Evolutionary conservation across 2,113 vertebrate genomes (phyloP).

Genomic region (Tenrec ecaudatus): DNA sequence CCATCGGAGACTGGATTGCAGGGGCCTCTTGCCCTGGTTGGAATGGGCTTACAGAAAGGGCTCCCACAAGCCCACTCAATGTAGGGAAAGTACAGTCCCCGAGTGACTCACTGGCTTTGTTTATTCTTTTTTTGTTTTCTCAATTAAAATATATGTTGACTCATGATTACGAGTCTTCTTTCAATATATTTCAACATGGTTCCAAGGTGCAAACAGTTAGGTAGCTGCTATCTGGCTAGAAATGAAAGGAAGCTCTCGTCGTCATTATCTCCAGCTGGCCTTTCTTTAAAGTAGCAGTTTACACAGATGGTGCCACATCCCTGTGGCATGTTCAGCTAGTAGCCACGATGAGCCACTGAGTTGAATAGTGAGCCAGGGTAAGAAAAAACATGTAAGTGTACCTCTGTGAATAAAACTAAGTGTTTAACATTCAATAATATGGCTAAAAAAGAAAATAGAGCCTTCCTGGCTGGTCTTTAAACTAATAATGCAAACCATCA

Average conservation of each 20-base stretch:
- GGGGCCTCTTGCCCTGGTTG: background rate
- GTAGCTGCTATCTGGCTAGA: slow-evolving; percentile 57
- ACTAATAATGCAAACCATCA: slow-evolving; percentile 75
- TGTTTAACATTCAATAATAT: slow-evolving; percentile 70
- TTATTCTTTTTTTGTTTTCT: slow-evolving; percentile 53
- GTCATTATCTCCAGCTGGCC: background rate
- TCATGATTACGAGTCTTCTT: slow-evolving; percentile 70
- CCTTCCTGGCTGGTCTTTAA: slow-evolving; percentile 70
- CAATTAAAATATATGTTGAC: slow-evolving; percentile 28
- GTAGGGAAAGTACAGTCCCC: slow-evolving; percentile 40
- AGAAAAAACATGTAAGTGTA: slow-evolving; percentile 62
- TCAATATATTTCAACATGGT: slow-evolving; percentile 55
- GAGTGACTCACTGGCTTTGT: background rate
- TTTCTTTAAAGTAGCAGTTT: slow-evolving; percentile 70
- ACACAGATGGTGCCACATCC: slow-evolving; percentile 67
- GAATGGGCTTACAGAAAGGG: background rate
- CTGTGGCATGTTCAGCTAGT: slow-evolving; percentile 14
- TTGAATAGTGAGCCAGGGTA: slow-evolving; percentile 60
- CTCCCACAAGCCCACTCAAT: background rate
- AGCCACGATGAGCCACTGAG: slow-evolving; percentile 55
- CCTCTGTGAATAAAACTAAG: slow-evolving; percentile 72
- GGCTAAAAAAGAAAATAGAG: slow-evolving; percentile 19
- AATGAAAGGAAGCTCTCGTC: slow-evolving; percentile 41
- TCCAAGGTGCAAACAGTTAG: slow-evolving; percentile 43
- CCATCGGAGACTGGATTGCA: slow-evolving; percentile 6